Base-by-base conservation (phyloP, 2,797 vertebrate genomes). In the Brotula barbata region DNA sequence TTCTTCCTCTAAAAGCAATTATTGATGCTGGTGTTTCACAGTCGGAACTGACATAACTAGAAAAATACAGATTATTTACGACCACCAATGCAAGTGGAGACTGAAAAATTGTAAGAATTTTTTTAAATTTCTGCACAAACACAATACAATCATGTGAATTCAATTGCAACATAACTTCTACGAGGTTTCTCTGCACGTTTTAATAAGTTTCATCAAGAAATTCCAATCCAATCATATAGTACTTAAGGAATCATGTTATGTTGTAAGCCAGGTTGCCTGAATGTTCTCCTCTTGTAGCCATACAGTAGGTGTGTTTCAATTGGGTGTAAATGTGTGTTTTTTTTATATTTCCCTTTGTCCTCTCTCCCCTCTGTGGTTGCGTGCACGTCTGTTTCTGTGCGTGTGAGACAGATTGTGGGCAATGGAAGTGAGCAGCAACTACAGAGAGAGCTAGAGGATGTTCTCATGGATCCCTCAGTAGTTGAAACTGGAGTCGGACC, bases 361-460 rank as follows among this genome's bases (percentile, higher is more conserved):
- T 16, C 58, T 10, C 40, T 46, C n/a, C 19, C 60, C 19, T 50
- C 23, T 68, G 61, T 79, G 53, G 36, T 13, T 78, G 56, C 63
- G 44, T 71, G 44, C 36, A 34, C 64, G 61, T 52, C 2, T 65
- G 58, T 33, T 11, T 33, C 31, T 60, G 33, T 51, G 7, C 71
- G 2, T 60, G 0, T 41, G 25, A 61, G 20, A 54, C 82, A 99
- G 97, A 99, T 99, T 71, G 93, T 98, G 85, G 97, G 97, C 58
- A 99, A 99, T 94, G 97, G 97, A 76, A 99, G 96, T 60, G 97
- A 99, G 64, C 97, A 98, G 90, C 94, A 99, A 87, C 92, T 99
- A 58, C 95, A 93, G 86, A 92, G 91, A 75, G 97, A 98, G 75
- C 89, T 99, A 20, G 97, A 97, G 60, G 97, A 99, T 80, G 93